Evolutionary conservation across 2,797 vertebrate genomes (phyloP), one percentile per base, ranked within the genome.

Genomic region (Tapirus indicus): DNA sequence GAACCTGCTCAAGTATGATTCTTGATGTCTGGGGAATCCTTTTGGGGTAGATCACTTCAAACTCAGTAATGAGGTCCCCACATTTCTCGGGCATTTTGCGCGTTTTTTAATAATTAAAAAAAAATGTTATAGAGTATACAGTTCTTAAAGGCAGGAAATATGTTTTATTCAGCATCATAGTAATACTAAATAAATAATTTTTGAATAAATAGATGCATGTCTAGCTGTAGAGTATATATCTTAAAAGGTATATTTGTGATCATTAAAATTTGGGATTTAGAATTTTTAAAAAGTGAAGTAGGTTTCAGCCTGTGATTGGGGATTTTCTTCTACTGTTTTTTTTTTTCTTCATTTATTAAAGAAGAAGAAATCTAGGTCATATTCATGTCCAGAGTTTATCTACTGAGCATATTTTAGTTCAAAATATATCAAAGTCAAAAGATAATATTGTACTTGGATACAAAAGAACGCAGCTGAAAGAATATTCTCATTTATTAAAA

Each of bases 21-120:
- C 98, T 98, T 32, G 99, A 99, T 0, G 98, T 98, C 47, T 99
- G 98, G 56, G 99, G 99, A 52, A 99, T 98, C 88, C 99, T 98
- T n/a, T 99, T 99, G 0, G 99, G 99, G 83, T 99, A 99, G 92
- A 96, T 99, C 94, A 99, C 99, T 72, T 99, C 99, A 17, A 99
- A 99, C 94, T 99, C 99, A n/a, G 99, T 99, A 80, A 99, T 96
- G 41, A 99, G 98, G 98, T 99, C 99, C 2, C 99, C 99, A 0
- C 99, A 99, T 4, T 99, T 99, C 20, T 99, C 99, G 0, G 99
- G 99, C 0, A 97, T 98, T 95, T 99, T 99, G 56, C 38, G 4
- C 38, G 38, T 38, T 38, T 38, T 38, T 95, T 35, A 79, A 90
- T 83, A 72, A 78, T 83, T 14, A 60, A 82, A 72, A 94, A 83